Percentiles rank a stretch among this genome's conserved stretches.
These are phyloP conservation scores for Seriola dumerili DNA, from an alignment of 2,113 vertebrate genomes.

Conservation along the genomic window DNA sequence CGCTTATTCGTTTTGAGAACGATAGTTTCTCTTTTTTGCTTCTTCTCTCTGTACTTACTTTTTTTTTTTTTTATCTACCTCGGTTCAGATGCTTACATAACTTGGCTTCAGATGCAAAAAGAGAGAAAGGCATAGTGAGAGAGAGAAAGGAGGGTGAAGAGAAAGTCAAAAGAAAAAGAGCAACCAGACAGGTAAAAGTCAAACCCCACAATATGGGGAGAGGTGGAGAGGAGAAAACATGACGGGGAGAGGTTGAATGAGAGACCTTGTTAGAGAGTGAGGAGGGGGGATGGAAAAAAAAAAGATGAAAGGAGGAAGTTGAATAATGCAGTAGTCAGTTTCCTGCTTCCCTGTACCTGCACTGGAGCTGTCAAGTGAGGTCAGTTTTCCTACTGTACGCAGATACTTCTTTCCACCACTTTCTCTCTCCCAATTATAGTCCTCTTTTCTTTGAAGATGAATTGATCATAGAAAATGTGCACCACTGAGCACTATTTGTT, in stretches of 20 bases:
- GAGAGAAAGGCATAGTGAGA: not conserved
- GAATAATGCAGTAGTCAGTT: conserved; percentile 80
- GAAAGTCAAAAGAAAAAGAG: conserved; percentile 28
- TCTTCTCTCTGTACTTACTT: not conserved
- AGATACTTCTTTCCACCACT: not conserved
- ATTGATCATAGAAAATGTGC: not conserved
- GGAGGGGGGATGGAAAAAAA: conserved; percentile 37
- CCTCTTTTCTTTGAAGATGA: conserved; percentile 4
- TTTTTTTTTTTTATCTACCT: not conserved
- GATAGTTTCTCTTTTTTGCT: not conserved
- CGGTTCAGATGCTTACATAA: conserved; percentile 40
- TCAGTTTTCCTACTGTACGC: conserved; percentile 45
- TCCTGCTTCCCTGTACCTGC: conserved; percentile 59
- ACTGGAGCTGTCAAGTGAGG: conserved; percentile 59
- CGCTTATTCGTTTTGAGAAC: not conserved
- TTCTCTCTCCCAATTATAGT: conserved; percentile 3
- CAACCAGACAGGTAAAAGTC: conserved; percentile 31
- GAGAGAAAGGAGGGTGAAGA: not conserved
- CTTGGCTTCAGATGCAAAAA: conserved; percentile 5
- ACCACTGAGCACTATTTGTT: not conserved
- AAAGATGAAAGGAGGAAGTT: conserved; percentile 73
- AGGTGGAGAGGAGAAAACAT: conserved; percentile 35
- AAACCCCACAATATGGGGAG: conserved; percentile 42
- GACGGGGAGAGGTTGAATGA: conserved; percentile 39
- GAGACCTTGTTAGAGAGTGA: conserved; percentile 34